phyloP scores from a whole-genome alignment of 2,888 invertebrate genomes.

The Carabus problematicus region DNA sequence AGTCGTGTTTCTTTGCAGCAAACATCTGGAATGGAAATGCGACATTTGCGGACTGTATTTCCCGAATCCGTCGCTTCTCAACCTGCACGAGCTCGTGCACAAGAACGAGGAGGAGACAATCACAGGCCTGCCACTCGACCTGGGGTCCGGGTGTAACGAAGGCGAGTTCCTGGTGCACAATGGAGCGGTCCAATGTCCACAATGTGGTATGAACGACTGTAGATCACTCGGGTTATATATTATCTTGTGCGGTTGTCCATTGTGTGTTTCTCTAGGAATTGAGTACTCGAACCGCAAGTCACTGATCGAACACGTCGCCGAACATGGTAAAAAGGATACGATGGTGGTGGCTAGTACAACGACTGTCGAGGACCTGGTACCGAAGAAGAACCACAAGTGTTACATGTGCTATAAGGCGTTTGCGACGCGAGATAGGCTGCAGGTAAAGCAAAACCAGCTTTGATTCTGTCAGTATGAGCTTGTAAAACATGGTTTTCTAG shows the following conservation, averaged over 20 bases:
- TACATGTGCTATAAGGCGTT: slow-evolving; percentile 71
- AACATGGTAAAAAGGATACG: slow-evolving; percentile 25
- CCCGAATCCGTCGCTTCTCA: slow-evolving; percentile 59
- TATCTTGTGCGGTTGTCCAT: no score
- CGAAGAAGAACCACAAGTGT: slow-evolving; percentile 65
- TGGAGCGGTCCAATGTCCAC: slow-evolving; percentile 50
- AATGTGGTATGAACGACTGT: slow-evolving; percentile 53
- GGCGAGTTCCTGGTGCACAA: slow-evolving; percentile 37
- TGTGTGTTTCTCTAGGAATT: no score
- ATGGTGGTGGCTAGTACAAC: neutral
- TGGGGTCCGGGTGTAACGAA: slow-evolving; percentile 37
- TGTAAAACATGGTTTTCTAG: no score
- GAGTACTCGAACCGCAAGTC: slow-evolving; percentile 1
- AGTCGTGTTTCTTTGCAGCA: slow-evolving; percentile 17
- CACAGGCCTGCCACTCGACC: slow-evolving; percentile 37
- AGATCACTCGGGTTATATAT: no score
- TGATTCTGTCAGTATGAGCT: no score
- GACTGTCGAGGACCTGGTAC: neutral
- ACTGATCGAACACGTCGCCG: slow-evolving; percentile 30
- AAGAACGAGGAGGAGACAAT: slow-evolving; percentile 54
- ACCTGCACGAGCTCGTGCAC: slow-evolving; percentile 63
- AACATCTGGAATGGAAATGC: slow-evolving; percentile 56
- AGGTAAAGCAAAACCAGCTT: slow-evolving; percentile 56
- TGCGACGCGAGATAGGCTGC: slow-evolving; percentile 67
- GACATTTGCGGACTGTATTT: slow-evolving; percentile 56